These are phyloP conservation scores for Sphyrna mokarran DNA, from an alignment of 2,113 vertebrate species.

Conservation along the genomic window DNA sequence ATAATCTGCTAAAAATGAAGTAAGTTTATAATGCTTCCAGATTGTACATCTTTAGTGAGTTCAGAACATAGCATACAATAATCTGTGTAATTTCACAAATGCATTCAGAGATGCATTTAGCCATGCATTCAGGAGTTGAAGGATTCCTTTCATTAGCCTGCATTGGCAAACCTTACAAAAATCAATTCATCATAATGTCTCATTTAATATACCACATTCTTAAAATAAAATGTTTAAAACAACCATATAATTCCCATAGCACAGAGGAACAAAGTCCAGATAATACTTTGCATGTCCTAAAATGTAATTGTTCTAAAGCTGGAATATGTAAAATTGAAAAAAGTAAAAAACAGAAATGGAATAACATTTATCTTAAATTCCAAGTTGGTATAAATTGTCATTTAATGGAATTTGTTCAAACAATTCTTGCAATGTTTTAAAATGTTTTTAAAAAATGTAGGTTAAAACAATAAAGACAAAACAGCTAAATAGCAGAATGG, in stretches of 20 bases:
- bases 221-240: neutral
- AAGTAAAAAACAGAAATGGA: neutral
- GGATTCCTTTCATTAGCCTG: neutral
- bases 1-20: neutral
- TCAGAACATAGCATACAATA: neutral
- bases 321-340: neutral
- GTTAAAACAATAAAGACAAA: neutral
- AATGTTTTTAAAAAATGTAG: neutral
- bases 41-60: neutral
- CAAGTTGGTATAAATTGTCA: neutral
- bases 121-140: constrained; percentile 3
- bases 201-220: neutral
- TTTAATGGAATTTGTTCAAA: neutral
- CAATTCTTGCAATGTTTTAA: neutral
- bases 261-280: neutral
- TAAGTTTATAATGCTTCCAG: neutral
- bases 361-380: neutral
- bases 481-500: neutral
- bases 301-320: neutral
- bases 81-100: neutral
- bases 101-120: neutral
- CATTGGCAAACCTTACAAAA: neutral
- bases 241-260: neutral
- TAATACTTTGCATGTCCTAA: neutral
- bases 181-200: neutral